These are phyloP conservation scores for Andrena camellia DNA, from an alignment of 2,888 invertebrate species.

Conservation along the genomic window DNA sequence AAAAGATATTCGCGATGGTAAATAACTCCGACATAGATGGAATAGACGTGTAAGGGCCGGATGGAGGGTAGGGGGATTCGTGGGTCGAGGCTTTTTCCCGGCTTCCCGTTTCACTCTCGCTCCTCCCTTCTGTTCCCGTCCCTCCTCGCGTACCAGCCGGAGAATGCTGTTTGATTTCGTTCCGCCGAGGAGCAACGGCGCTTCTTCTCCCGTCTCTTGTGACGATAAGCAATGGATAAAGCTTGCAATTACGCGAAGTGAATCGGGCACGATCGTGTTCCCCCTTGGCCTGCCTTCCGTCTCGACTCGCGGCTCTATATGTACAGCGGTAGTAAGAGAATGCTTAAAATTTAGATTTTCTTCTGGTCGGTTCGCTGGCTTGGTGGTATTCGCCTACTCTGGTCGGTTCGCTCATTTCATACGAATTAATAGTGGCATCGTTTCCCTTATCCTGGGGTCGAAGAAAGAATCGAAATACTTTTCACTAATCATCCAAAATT, in stretches of 20 bases:
- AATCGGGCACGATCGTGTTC: conserved; percentile 6
- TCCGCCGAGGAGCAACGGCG: conserved; percentile 1
- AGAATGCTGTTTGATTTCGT: conserved; percentile 16
- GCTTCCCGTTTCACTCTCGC: conserved; percentile 1
- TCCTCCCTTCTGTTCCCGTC: not conserved
- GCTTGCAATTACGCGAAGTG: not conserved
- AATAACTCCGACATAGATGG: not conserved
- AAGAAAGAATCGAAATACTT: too few relatives aligned
- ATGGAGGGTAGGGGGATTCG: not conserved
- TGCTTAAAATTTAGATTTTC: not conserved
- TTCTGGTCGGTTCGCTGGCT: too few relatives aligned
- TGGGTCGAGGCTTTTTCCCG: not conserved
- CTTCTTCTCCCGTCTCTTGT: not conserved
- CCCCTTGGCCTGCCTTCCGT: conserved; percentile 43
- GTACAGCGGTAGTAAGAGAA: not conserved
- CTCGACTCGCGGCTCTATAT: conserved; percentile 31
- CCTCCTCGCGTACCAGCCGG: conserved; percentile 6
- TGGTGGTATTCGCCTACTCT: too few relatives aligned
- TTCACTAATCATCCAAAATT: too few relatives aligned
- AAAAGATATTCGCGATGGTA: not conserved
- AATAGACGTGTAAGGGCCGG: not conserved
- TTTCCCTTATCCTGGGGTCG: too few relatives aligned
- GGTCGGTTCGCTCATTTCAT: too few relatives aligned
- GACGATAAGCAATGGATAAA: not conserved
- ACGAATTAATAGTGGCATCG: too few relatives aligned